Evolutionary conservation across 2,797 vertebrate genomes (phyloP), one percentile per base, ranked within the genome.

Genomic region (Acestrorhynchus altus): DNA sequence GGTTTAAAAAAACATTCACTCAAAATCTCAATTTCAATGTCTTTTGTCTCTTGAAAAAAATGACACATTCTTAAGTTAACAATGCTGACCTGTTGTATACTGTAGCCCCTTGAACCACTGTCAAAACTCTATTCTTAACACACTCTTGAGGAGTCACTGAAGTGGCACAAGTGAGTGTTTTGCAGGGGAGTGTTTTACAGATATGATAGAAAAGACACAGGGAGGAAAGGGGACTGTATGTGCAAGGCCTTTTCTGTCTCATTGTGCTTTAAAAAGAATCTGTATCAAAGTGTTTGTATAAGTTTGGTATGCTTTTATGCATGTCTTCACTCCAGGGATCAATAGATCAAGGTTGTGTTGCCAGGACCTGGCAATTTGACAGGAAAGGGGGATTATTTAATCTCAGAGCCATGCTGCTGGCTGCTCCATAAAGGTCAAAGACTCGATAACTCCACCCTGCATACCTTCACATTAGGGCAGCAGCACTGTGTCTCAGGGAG

Each of bases 341-440:
- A 22, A 82, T 80, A 68, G 51, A 47, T 16, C 66, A 66, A 61
- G 77, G 39, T 63, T 40, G 28, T 51, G 28, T 59, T 72, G 54
- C 52, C 60, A 65, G 28, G 28, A 10, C 8, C 28, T 8, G 18
- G 39, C 71, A 63, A 63, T 72, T 72, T 52, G 57, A 75, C 74
- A 59, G 75, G 61, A 78, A 74, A 42, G 63, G 13, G 46, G 72
- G 63, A 78, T 81, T 82, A 78, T 82, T 80, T 79, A 76, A 80
- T 75, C 77, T 78, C 57, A 49, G 44, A 61, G 54, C 26, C 63
- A 54, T 24, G 11, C 28, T 67, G 54, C 64, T 24, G 26, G 42
- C 28, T 39, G 56, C 66, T 81, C 39, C 59, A 39, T 61, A 72
- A 83, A 76, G 81, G 83, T 78, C 81, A 83, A 79, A 70, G 63